Evolutionary conservation across 2,113 vertebrate genomes (phyloP).

Genomic region (Choloepus hoffmanni): DNA sequence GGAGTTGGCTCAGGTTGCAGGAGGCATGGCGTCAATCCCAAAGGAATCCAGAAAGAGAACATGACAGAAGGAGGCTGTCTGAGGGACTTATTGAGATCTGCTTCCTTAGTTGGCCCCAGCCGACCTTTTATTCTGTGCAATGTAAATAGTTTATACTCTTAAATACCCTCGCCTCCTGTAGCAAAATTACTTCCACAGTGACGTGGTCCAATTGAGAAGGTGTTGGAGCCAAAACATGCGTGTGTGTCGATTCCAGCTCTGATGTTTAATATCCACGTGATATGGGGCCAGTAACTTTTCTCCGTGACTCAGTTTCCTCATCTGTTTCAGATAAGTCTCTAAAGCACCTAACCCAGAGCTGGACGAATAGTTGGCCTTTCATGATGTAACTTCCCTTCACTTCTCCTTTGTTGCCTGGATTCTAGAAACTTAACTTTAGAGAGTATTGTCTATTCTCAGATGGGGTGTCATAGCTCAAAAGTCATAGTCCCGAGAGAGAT

Average conservation of each 20-base stretch:
- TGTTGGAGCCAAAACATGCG: background rate
- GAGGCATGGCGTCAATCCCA: background rate
- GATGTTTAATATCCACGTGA: background rate
- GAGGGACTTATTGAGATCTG: background rate
- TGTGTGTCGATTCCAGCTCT: background rate
- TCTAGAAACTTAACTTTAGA: background rate
- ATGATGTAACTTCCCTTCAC: background rate
- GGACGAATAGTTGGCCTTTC: background rate
- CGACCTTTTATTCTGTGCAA: background rate
- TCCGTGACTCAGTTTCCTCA: background rate
- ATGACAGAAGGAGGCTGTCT: background rate
- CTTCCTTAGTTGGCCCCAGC: background rate
- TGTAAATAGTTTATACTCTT: background rate
- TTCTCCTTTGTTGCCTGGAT: background rate
- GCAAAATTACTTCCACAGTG: background rate
- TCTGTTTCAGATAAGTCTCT: background rate
- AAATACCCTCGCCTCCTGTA: background rate
- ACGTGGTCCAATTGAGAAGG: background rate
- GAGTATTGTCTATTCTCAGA: background rate
- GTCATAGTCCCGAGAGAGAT: slow-evolving; percentile 12
- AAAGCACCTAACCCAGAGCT: background rate
- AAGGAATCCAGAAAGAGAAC: background rate
- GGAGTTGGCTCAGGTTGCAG: background rate
- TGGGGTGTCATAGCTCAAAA: background rate
- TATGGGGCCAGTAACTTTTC: background rate